A percentile compares a stretch with the other conserved stretches of the same genome.
Conservation (phyloP, 2,113 vertebrate genomes). For the Eptesicus fuscus region DNA sequence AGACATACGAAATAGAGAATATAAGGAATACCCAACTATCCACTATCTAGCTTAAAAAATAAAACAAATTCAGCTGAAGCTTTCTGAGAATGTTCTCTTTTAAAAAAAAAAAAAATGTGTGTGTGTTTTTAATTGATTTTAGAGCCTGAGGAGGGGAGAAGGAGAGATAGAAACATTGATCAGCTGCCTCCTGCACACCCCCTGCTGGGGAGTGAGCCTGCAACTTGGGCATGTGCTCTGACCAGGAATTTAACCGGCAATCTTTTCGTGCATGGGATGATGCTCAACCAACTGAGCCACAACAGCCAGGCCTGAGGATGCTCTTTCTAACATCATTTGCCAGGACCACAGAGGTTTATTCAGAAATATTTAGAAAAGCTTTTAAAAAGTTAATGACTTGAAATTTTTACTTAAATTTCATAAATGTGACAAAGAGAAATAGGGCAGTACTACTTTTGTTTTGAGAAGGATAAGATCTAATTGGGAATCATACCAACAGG, state of each 20-base stretch:
- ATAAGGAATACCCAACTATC: neutral
- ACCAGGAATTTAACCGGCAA: no score
- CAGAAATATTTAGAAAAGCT: neutral
- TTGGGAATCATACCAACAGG: neutral
- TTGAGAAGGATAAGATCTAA: neutral
- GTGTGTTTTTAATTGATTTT: no score
- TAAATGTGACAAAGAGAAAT: neutral
- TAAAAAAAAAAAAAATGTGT: no score
- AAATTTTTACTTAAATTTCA: conserved; percentile 3
- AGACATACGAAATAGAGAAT: neutral
- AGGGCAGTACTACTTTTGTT: neutral
- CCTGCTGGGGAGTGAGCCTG: no score
- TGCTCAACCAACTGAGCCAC: no score
- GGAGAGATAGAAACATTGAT: no score
- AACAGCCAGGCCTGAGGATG: neutral
- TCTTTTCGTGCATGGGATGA: no score
- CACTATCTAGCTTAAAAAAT: neutral
- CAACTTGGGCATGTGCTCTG: no score
- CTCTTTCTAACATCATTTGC: neutral
- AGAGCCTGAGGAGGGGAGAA: no score
- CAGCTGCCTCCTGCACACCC: no score
- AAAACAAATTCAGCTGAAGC: neutral
- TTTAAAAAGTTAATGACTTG: neutral
- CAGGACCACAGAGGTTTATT: neutral
- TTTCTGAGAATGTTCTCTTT: neutral